A percentile compares a stretch with the other conserved stretches of the same genome.
These are phyloP conservation scores for Diplosoma virens DNA, from an alignment of 23 tunicate species.

Conservation along the genomic window DNA sequence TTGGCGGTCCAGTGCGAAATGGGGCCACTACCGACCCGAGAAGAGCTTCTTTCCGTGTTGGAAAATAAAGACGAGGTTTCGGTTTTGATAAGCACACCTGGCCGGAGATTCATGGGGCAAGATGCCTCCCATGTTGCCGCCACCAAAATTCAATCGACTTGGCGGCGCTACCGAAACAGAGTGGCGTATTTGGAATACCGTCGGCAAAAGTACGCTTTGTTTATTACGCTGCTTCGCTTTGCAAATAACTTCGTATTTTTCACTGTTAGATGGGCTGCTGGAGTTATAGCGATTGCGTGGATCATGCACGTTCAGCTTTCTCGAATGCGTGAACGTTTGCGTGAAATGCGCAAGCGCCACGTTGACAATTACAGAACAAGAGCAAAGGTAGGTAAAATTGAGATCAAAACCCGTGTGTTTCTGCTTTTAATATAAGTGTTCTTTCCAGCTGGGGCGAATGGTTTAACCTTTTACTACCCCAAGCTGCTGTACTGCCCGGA, in stretches of 20 bases:
- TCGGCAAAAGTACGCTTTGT: slow-evolving; percentile 50
- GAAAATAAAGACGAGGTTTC: slow-evolving; percentile 69
- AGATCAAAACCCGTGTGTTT: too few relatives aligned
- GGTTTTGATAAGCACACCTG: slow-evolving; percentile 56
- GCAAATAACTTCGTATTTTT: too few relatives aligned
- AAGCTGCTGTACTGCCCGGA: too few relatives aligned
- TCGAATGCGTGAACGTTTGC: slow-evolving; percentile 57
- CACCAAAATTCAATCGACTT: slow-evolving; percentile 82
- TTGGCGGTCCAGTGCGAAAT: slow-evolving; percentile 65
- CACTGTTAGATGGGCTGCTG: slow-evolving; percentile 88
- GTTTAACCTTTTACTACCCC: too few relatives aligned
- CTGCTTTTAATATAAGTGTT: too few relatives aligned
- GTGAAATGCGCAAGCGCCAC: slow-evolving; percentile 50
- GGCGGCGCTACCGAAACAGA: slow-evolving; percentile 70
- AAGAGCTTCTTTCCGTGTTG: slow-evolving; percentile 63
- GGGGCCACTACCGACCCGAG: slow-evolving; percentile 48
- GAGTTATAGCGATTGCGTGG: slow-evolving; percentile 95
- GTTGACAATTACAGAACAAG: slow-evolving; percentile 63
- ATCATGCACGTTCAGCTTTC: slow-evolving; percentile 83
- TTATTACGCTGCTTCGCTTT: too few relatives aligned
- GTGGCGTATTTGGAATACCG: slow-evolving; percentile 66
- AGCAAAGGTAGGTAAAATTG: slow-evolving; percentile 54
- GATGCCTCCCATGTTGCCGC: slow-evolving; percentile 68
- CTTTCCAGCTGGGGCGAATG: too few relatives aligned
- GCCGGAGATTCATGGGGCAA: slow-evolving; percentile 59